Conservation (phyloP, 2,888 invertebrate genomes). For the Protophormia terraenovae region DNA sequence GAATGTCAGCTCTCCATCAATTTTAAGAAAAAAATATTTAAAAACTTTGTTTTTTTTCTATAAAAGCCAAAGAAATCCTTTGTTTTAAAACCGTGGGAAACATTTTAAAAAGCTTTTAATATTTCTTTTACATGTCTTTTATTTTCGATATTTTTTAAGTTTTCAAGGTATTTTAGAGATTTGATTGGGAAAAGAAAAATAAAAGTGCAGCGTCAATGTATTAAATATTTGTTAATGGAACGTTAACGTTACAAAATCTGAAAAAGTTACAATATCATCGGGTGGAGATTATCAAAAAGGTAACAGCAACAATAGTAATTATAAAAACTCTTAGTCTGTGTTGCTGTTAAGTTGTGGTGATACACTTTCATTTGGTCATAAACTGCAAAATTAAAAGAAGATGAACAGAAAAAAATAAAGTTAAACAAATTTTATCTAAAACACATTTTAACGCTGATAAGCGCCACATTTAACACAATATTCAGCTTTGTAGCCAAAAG, state of each 20-base stretch:
- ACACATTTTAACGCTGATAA: slow-evolving; percentile 69
- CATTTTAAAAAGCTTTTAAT: slow-evolving; percentile 62
- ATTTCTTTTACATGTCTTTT: slow-evolving; percentile 45
- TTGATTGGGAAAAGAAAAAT: slow-evolving; percentile 25
- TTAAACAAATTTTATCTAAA: slow-evolving; percentile 66
- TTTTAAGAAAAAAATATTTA: background rate
- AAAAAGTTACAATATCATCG: slow-evolving; percentile 31
- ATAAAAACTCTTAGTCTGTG: slow-evolving; percentile 41
- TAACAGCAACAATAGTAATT: slow-evolving; percentile 44
- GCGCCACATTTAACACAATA: slow-evolving; percentile 67
- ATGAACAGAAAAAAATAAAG: background rate
- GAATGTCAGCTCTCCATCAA: slow-evolving; percentile 67
- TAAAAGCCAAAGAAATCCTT: slow-evolving; percentile 27
- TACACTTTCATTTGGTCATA: slow-evolving; percentile 68
- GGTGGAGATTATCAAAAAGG: background rate
- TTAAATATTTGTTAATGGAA: slow-evolving; percentile 56
- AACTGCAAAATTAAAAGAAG: slow-evolving; percentile 52
- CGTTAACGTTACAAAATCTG: slow-evolving; percentile 57
- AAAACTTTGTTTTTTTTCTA: background rate
- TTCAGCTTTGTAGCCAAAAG: slow-evolving; percentile 38
- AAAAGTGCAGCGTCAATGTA: slow-evolving; percentile 58
- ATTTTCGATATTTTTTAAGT: background rate
- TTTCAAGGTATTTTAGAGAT: slow-evolving; percentile 6
- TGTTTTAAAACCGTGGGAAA: slow-evolving; percentile 66
- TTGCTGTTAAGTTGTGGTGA: slow-evolving; percentile 39